phyloP scores from a whole-genome alignment of 2,113 vertebrate species.

The Columbina picui region DNA sequence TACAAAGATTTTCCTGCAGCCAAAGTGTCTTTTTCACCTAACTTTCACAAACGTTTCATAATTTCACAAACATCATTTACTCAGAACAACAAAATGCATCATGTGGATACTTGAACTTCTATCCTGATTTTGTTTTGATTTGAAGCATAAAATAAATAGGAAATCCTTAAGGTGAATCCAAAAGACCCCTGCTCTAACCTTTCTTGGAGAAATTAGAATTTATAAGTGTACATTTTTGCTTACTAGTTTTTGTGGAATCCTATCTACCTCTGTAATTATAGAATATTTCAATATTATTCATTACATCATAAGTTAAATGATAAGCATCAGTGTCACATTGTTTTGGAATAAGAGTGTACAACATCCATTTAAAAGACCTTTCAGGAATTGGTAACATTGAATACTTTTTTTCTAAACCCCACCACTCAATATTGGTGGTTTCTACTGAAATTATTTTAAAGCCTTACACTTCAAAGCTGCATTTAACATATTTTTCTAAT shows the following conservation, averaged over 20 bases:
- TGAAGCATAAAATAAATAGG: not conserved
- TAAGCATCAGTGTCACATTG: not conserved
- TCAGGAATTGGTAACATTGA: not conserved
- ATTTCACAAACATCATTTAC: not conserved
- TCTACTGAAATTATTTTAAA: not conserved
- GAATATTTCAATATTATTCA: not conserved
- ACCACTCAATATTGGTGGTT: not conserved
- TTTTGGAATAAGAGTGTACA: not conserved
- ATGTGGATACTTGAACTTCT: not conserved
- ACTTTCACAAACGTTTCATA: too few species aligned
- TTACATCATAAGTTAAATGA: not conserved
- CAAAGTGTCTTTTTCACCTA: not conserved
- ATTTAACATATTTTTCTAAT: conserved; percentile 16
- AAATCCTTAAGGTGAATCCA: not conserved
- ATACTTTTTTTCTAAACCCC: not conserved
- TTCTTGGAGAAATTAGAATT: not conserved
- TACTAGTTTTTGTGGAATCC: not conserved
- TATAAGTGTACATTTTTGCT: not conserved
- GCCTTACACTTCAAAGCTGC: not conserved
- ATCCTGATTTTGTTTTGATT: not conserved
- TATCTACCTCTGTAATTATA: not conserved
- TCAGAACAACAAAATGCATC: not conserved
- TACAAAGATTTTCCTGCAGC: not conserved
- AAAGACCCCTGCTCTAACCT: not conserved
- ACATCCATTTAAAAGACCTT: not conserved